Evolutionary conservation across 2,888 invertebrate genomes (phyloP).

Genomic region (Caenorhabditis sulstoni): DNA sequence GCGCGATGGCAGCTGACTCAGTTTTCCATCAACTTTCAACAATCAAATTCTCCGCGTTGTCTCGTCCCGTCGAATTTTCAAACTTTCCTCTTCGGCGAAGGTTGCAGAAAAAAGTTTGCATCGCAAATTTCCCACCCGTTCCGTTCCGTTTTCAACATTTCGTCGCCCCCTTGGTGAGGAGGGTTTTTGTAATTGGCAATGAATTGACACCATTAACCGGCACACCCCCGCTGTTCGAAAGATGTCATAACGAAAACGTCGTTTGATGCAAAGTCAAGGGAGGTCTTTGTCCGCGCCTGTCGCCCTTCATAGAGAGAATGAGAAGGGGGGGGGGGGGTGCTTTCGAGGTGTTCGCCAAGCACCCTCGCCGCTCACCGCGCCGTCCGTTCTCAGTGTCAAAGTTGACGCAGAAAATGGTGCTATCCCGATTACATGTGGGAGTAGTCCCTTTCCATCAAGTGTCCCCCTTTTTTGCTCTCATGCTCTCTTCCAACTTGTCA

Average conservation of each 20-base stretch:
- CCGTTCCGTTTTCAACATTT: constrained; percentile 40
- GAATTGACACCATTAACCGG: constrained; percentile 62
- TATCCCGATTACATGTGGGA: constrained; percentile 43
- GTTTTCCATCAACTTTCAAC: constrained; percentile 4
- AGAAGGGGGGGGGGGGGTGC: too few relatives aligned
- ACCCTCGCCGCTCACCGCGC: constrained; percentile 14
- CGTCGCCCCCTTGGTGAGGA: constrained; percentile 32
- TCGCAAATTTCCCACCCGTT: constrained; percentile 34
- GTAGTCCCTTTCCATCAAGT: constrained; percentile 35
- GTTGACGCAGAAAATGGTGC: constrained; percentile 42
- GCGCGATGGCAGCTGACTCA: constrained; percentile 28
- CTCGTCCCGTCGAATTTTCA: constrained; percentile 10
- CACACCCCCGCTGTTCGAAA: constrained; percentile 58
- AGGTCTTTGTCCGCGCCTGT: constrained; percentile 55
- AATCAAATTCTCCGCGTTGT: constrained; percentile 15
- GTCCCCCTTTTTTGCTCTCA: constrained; percentile 22
- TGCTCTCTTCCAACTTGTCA: constrained; percentile 35
- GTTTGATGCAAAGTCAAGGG: constrained; percentile 31
- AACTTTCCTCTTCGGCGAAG: constrained; percentile 21
- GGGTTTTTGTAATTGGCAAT: constrained; percentile 56
- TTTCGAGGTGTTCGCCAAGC: constrained; percentile 40
- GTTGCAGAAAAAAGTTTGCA: constrained; percentile 1
- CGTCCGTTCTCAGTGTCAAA: constrained; percentile 11
- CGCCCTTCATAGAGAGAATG: background rate
- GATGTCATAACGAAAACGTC: constrained; percentile 53